Evolutionary conservation across 1,140 invertebrate genomes (phyloP), one percentile per base, ranked within the genome.

Genomic region (Laupala kohalensis): DNA sequence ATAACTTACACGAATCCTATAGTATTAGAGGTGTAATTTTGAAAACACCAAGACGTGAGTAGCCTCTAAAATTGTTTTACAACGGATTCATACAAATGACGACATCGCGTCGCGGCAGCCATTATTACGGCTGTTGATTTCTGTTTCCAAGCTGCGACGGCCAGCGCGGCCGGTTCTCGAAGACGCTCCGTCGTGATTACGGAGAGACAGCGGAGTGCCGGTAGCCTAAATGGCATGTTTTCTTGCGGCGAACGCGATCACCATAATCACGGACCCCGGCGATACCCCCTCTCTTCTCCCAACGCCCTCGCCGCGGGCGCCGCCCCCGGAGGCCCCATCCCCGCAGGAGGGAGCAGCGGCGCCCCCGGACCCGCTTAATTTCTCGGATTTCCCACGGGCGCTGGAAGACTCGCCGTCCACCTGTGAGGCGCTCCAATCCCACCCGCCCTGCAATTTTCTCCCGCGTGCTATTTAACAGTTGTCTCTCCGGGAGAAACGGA

Each of bases 311-410:
- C 26, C 24, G 28, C 12, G 63, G 73, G 72, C 70, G 6, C 68
- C 26, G 27, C 6, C 27, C 67, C 25, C 25, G 6, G 13, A 23
- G 27, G 15, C 6, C 25, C 37, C 15, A n/a, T n/a, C n/a, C n/a
- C n/a, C n/a, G n/a, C n/a, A n/a, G 37, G 67, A 67, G 26, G 67
- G 28, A 25, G 25, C 6, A 12, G 28, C 19, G 71, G 71, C 37
- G 53, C 28, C 15, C 25, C 64, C 66, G 26, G n/a, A 23, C 25
- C 53, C 69, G 69, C 72, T 67, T 73, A 67, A n/a, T 25, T 25
- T 30, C 73, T 67, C 73, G 27, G 64, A 53, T 53, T 53, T 53
- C 37, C 37, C 37, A 53, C 37, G 37, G 37, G 37, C 37, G 37
- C 37, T 53, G 19, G 37, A 4, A 9, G 37, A 53, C 9, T 19